phyloP scores from a whole-genome alignment of 1,140 invertebrate species.

The Drosophila varians region DNA sequence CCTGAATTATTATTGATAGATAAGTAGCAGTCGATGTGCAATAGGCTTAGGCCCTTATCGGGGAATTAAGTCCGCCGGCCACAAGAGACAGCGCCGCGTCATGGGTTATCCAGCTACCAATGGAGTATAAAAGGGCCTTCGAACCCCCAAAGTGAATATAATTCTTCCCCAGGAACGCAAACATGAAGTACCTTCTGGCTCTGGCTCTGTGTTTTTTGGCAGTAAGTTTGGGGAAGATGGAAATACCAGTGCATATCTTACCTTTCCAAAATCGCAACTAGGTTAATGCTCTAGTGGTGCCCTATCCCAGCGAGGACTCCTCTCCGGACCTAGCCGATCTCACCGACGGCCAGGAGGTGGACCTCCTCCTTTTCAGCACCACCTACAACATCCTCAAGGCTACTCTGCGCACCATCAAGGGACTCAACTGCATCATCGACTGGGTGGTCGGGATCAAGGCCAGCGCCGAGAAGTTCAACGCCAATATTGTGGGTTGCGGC shows the following conservation, averaged over 20 bases:
- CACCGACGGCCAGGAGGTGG: slow-evolving; percentile 16
- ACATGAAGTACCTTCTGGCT: slow-evolving; percentile 60
- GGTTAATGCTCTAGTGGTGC: slow-evolving; percentile 43
- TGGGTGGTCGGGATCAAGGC: slow-evolving; percentile 56
- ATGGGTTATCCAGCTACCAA: neutral
- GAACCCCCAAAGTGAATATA: neutral
- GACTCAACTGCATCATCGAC: slow-evolving; percentile 61
- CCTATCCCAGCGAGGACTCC: slow-evolving; percentile 2
- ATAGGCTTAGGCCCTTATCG: slow-evolving; percentile 25
- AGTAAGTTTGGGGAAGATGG: slow-evolving; percentile 28
- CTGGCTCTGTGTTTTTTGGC: slow-evolving; percentile 30
- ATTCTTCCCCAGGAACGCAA: slow-evolving; percentile 13
- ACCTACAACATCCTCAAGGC: slow-evolving; percentile 25
- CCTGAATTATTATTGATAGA: neutral
- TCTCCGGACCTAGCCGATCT: slow-evolving; percentile 1
- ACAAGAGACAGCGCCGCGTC: neutral
- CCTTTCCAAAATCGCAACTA: neutral
- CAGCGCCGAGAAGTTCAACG: slow-evolving; percentile 47
- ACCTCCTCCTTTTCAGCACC: neutral
- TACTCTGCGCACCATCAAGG: slow-evolving; percentile 49
- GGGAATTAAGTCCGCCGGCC: neutral
- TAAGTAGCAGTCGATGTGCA: slow-evolving; percentile 7
- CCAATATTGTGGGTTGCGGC: slow-evolving; percentile 37
- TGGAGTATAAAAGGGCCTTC: slow-evolving; percentile 14
- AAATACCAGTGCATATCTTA: neutral